Base-by-base conservation (phyloP, 2,113 vertebrate species). In the Sylvietta virens region DNA sequence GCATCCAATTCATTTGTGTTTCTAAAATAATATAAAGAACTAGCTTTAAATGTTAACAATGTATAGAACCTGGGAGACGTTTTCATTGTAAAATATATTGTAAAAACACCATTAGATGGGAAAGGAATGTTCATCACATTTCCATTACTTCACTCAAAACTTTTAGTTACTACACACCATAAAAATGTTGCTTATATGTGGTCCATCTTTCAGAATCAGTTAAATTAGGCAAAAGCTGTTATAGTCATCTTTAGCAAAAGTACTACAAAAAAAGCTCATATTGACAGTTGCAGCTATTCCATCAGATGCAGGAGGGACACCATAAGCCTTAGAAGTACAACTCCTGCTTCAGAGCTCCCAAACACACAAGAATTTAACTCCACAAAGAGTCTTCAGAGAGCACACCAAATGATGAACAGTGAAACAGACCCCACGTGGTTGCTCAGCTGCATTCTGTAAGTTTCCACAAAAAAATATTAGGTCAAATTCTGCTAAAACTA, bases 391-490 rank as follows among this genome's bases (percentile, higher is more conserved):
- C 42, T 65, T 88, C 50, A 86, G 27, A 60, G 15, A 85, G 44
- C 39, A 42, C 30, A 67, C 15, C 40, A 64, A 81, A 26, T 7
- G 6, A 67, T 11, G 21, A 72, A 45, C 28, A 64, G 23, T 4
- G 7, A 82, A 35, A 85, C 10, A 66, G n/a, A 53, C 8, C 7
- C 24, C 1, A 0, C 2, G 3, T 1, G 26, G 21, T 2, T 56
- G 30, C 62, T 90, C 27, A 64, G 60, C 5, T 66, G 8, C 8
- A 28, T 65, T 50, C 45, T 45, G 3, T 27, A 73, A 58, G 10
- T 21, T 53, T 65, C 28, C 31, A 44, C 1, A 51, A 40, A 79
- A 79, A 76, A 79, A 67, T 6, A 67, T 0, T 15, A 50, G 4
- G 22, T 37, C 37, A 72, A 79, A 86, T 60, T 76, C 50, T 58